Percentiles rank a stretch among this genome's conserved stretches.
phyloP scores from a whole-genome alignment of 53 echinoderm and acorn worm genomes.

The Astropecten irregularis region DNA sequence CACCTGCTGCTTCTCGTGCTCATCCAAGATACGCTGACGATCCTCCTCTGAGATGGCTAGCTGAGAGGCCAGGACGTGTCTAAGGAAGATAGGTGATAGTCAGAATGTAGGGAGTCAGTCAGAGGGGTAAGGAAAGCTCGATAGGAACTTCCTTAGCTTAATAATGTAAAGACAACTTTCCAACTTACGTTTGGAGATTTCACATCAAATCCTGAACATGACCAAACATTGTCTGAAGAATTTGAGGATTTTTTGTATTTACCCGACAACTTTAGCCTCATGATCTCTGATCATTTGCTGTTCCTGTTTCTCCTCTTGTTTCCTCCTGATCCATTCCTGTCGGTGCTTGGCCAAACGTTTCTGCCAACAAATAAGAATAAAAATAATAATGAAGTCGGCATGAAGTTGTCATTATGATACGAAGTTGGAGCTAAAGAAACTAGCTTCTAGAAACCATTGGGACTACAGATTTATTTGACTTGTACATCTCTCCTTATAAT shows the following conservation, averaged over 20 bases:
- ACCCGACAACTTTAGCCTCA: slow-evolving; percentile 95
- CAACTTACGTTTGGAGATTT: no score
- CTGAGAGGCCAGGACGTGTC: slow-evolving; percentile 86
- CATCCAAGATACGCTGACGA: slow-evolving; percentile 75
- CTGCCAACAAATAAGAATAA: slow-evolving; percentile 50
- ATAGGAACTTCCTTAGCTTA: not conserved
- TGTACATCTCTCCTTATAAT: no score
- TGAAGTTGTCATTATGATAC: no score
- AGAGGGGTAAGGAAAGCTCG: not conserved
- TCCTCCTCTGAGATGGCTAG: slow-evolving; percentile 93
- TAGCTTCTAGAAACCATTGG: no score
- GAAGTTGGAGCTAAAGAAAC: no score
- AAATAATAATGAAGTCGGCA: no score
- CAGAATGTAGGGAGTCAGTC: not conserved
- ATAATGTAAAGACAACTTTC: no score
- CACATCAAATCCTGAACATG: no score
- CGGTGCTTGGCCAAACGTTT: slow-evolving; percentile 84
- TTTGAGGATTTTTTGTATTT: slow-evolving; percentile 33
- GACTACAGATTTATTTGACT: no score
- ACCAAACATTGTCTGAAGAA: no score
- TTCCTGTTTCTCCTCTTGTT: slow-evolving; percentile 81
- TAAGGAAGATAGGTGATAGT: slow-evolving; percentile 2
- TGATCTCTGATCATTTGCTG: slow-evolving; percentile 84
- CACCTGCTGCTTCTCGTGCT: slow-evolving; percentile 92
- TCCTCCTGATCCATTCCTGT: slow-evolving; percentile 78